Evolutionary conservation across 1,140 invertebrate species (phyloP), one percentile per base, ranked within the genome.

Genomic region (Microplitis mediator): DNA sequence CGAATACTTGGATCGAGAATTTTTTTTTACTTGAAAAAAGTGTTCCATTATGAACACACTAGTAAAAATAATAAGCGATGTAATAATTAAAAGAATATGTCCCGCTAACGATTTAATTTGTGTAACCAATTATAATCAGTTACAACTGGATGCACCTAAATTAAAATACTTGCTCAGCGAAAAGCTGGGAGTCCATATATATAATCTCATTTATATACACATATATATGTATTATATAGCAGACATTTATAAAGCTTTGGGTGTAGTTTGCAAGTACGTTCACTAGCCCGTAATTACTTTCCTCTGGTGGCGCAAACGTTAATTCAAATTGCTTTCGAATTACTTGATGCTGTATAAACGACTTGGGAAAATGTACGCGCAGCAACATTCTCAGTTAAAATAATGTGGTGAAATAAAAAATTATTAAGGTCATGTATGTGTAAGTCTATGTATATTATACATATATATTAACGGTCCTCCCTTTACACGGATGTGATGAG

Each of bases 261-360:
- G 6, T 45, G 39, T 45, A 45, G 39, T 45, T 11, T 9, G 63
- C 71, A 65, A 64, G 36, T 62, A 61, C 64, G 71, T 69, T 76
- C 77, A 74, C 76, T 75, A 78, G 66, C 75, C 76, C 72, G 80
- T 82, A 83, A 83, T 83, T 83, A 82, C 80, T 83, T 82, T 82
- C 78, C 81, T 82, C 79, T 79, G 76, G 73, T 77, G 76, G 71
- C 60, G 76, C 68, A 75, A 69, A 80, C 78, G 81, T 82, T 81
- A 81, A 83, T 83, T 83, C 81, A 81, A 83, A 83, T 82, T 80
- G 80, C 81, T 82, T 79, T 83, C 81, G 77, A 80, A 83, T 83
- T 82, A 80, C 78, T 78, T 76, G 76, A 78, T 79, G 77, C 73
- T 71, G 73, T 74, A 63, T 61, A 45, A 45, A 45, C 39, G 45